Conservation (phyloP, 2,797 vertebrate species). For the Sardinella longiceps region DNA sequence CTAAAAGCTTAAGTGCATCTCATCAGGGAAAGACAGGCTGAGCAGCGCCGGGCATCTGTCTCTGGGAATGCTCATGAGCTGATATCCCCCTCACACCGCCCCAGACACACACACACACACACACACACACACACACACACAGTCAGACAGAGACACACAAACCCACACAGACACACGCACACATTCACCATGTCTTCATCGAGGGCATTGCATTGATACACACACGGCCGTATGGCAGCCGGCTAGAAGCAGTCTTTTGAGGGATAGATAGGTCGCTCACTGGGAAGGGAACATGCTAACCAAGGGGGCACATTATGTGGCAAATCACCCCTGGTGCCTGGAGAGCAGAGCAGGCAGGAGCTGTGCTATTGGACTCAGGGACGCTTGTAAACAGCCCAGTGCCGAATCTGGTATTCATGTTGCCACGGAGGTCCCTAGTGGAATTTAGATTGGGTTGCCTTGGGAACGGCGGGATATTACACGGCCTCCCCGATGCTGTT, state of each 20-base stretch:
- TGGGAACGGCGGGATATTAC: constrained; percentile 5
- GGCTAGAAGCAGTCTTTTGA: not conserved
- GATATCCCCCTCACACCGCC: not conserved
- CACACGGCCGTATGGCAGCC: not conserved
- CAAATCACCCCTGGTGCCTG: not conserved
- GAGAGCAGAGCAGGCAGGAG: not conserved
- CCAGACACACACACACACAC: not conserved
- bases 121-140: not conserved
- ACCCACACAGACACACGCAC: not conserved
- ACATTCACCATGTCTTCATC: not conserved
- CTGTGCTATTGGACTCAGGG: not conserved
- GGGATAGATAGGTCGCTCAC: not conserved
- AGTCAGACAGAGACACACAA: not conserved
- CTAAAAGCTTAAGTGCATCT: constrained; percentile 19
- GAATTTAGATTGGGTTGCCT: constrained; percentile 17
- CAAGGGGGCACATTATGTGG: not conserved
- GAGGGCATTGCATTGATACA: not conserved
- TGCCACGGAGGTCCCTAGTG: constrained; percentile 1
- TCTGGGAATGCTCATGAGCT: constrained; percentile 1
- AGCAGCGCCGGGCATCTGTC: not conserved
- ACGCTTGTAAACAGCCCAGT: not conserved
- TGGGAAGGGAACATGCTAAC: not conserved
- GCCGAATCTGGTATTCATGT: constrained; percentile 11
- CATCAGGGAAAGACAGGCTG: not conserved
- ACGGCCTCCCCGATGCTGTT: not conserved